Conservation (phyloP, 2,888 invertebrate genomes). For the Plebejus melissa region DNA sequence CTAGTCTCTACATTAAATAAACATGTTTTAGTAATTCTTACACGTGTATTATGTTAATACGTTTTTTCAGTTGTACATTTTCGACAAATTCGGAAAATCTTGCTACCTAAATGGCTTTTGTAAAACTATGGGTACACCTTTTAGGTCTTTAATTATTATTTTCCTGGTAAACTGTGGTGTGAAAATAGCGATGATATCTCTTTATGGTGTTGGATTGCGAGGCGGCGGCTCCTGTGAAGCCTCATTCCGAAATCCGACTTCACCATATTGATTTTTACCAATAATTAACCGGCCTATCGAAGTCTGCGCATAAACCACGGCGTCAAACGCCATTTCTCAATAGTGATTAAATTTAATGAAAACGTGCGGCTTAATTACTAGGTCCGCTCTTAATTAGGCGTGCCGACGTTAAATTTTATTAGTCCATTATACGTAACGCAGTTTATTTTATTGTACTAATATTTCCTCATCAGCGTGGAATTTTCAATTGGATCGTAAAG, state of each 20-base stretch:
- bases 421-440: slow-evolving; percentile 6
- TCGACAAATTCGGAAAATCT: neutral
- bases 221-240: neutral
- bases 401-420: slow-evolving; percentile 12
- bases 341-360: slow-evolving; percentile 12
- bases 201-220: neutral
- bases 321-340: neutral
- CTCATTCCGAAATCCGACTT: neutral
- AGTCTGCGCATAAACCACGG: neutral
- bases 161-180: neutral
- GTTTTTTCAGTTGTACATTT: neutral
- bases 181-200: neutral
- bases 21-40: neutral
- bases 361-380: neutral
- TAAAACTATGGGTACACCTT: neutral
- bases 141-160: neutral
- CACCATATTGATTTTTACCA: neutral
- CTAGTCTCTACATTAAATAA: neutral
- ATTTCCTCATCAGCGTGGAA: slow-evolving; percentile 8
- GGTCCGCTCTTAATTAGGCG: slow-evolving; percentile 8
- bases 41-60: neutral
- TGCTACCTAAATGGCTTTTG: neutral
- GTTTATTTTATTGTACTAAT: slow-evolving; percentile 3
- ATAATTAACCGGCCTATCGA: neutral
- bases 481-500: slow-evolving; percentile 10